These are phyloP conservation scores for Melanotaenia trifasciata DNA, from an alignment of 2,797 vertebrate species.

Conservation along the genomic window DNA sequence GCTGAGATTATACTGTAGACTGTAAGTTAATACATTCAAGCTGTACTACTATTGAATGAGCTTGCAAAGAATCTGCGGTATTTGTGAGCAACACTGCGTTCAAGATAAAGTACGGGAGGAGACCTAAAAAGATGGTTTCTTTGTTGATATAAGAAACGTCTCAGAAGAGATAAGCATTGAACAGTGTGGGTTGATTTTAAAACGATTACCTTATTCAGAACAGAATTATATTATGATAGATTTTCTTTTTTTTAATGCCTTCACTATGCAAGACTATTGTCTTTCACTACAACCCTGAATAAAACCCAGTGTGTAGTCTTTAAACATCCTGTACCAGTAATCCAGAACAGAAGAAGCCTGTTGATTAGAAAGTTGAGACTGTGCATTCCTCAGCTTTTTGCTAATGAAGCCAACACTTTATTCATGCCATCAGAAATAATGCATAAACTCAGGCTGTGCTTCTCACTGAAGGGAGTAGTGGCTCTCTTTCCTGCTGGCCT, in stretches of 20 bases:
- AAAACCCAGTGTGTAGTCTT: slow-evolving; percentile 5
- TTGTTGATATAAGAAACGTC: background rate
- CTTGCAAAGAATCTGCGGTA: slow-evolving; percentile 68
- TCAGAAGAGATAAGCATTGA: background rate
- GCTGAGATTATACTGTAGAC: slow-evolving; percentile 15
- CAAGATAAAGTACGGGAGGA: slow-evolving; percentile 14
- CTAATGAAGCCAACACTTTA: slow-evolving; percentile 3
- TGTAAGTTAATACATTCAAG: slow-evolving; percentile 35
- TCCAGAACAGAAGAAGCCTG: slow-evolving; percentile 7
- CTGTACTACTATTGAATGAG: slow-evolving; percentile 28
- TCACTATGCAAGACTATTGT: background rate
- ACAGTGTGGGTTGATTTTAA: slow-evolving; percentile 10
- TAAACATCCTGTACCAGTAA: background rate
- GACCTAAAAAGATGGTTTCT: background rate
- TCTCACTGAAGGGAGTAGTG: slow-evolving; percentile 62
- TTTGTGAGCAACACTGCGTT: slow-evolving; percentile 39
- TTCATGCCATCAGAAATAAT: slow-evolving; percentile 49
- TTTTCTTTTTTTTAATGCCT: background rate
- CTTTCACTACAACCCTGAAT: background rate
- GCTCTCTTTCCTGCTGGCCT: slow-evolving; percentile 71
- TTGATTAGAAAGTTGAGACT: slow-evolving; percentile 8
- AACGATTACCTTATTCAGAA: slow-evolving; percentile 15
- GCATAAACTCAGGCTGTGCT: slow-evolving; percentile 25
- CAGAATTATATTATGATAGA: slow-evolving; percentile 3
- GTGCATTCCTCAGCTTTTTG: slow-evolving; percentile 29